A percentile compares a stretch with the other conserved stretches of the same genome.
Conservation (phyloP, 2,888 invertebrate species). For the Tenodera sinensis region DNA sequence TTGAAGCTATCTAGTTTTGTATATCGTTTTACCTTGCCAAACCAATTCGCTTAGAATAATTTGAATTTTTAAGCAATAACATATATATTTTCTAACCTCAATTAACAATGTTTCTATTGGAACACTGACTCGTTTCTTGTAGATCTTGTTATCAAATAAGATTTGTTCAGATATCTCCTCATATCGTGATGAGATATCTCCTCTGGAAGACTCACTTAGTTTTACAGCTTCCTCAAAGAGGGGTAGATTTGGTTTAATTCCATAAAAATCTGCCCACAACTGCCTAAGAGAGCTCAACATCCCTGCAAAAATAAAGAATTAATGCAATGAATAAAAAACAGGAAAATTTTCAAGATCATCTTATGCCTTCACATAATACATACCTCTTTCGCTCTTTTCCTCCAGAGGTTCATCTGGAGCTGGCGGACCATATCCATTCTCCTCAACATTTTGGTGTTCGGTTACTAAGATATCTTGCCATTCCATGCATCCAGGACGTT, state of each 20-base stretch:
- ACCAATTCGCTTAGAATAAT: conserved; percentile 41
- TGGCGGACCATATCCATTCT: conserved; percentile 19
- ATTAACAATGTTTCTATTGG: no score
- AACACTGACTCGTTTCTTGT: conserved; percentile 43
- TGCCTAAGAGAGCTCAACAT: conserved; percentile 33
- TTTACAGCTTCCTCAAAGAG: conserved; percentile 39
- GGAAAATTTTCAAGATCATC: no score
- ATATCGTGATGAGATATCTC: conserved; percentile 2
- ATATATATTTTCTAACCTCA: no score
- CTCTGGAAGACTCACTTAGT: conserved; percentile 20
- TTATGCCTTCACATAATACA: not conserved
- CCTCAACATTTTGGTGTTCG: conserved; percentile 33
- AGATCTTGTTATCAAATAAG: conserved; percentile 44
- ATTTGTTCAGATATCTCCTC: conserved; percentile 36
- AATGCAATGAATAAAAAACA: no score
- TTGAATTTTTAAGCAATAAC: no score
- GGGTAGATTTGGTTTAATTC: conserved; percentile 39
- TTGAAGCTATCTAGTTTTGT: no score
- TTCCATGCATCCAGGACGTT: no score
- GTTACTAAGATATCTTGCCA: no score
- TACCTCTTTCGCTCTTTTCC: not conserved
- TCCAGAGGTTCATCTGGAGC: not conserved
- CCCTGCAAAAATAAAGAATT: not conserved
- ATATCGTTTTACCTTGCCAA: no score
- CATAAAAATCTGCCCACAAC: conserved; percentile 43